phyloP scores from a whole-genome alignment of 1,140 invertebrate species.

The Drosophila ercepeae region DNA sequence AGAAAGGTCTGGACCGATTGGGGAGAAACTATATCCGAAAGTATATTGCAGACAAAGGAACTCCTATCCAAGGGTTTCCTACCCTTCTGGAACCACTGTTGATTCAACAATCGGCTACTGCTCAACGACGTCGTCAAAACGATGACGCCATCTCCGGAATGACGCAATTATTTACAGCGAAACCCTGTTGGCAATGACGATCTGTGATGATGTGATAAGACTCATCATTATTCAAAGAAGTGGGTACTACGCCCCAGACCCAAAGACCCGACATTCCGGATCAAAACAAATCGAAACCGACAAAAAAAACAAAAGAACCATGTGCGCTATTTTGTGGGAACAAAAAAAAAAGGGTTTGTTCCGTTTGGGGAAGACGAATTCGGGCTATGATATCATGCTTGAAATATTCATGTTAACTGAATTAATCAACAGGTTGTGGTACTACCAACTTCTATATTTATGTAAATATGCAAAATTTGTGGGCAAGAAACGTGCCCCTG shows the following conservation, averaged over 20 bases:
- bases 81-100: not conserved
- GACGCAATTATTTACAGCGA: constrained; percentile 59
- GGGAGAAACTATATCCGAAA: too few relatives aligned
- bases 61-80: too few relatives aligned
- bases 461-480: not conserved
- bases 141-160: constrained; percentile 13
- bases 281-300: not conserved
- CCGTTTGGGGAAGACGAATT: constrained; percentile 18
- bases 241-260: not conserved
- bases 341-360: constrained; percentile 50
- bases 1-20: not conserved
- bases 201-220: constrained; percentile 9
- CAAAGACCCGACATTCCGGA: not conserved
- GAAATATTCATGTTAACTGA: not conserved
- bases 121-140: constrained; percentile 26
- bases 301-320: constrained; percentile 12
- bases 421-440: constrained; percentile 14
- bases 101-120: constrained; percentile 9
- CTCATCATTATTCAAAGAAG: constrained; percentile 26
- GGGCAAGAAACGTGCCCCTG: not conserved
- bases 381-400: constrained; percentile 19
- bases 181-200: constrained; percentile 8
- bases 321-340: constrained; percentile 19
- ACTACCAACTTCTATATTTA: not conserved
- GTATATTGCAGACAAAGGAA: too few relatives aligned